phyloP scores from a whole-genome alignment of 1,140 invertebrate species.

The Lordiphosa clarofinis region DNA sequence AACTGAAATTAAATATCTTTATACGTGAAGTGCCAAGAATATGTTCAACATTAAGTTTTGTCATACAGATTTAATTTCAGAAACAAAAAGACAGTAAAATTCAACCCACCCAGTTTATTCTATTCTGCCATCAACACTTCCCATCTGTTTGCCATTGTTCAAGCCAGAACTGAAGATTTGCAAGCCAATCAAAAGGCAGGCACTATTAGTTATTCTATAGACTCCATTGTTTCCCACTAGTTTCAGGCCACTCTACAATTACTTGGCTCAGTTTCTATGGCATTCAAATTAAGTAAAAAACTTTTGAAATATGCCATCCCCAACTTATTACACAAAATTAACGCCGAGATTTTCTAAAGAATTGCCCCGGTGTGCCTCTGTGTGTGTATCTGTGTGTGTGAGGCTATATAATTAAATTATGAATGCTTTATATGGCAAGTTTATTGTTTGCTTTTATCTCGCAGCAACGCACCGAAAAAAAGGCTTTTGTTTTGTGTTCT shows the following conservation, averaged over 20 bases:
- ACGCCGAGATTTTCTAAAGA: constrained; percentile 63
- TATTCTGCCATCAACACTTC: no score
- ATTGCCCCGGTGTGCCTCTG: constrained; percentile 29
- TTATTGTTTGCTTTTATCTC: constrained; percentile 66
- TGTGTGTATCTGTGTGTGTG: constrained; percentile 25
- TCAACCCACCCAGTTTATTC: no score
- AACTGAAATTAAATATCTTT: no score
- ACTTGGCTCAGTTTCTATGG: constrained; percentile 12
- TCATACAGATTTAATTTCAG: no score
- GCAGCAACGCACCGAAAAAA: constrained; percentile 36
- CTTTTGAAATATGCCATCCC: constrained; percentile 29
- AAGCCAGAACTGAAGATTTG: no score
- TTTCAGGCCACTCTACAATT: constrained; percentile 7
- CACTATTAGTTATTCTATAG: constrained; percentile 5
- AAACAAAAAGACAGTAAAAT: no score
- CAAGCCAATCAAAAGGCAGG: constrained; percentile 27
- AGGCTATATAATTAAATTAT: constrained; percentile 74
- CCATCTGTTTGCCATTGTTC: no score
- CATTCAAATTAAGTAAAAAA: constrained; percentile 11
- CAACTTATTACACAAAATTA: constrained; percentile 68
- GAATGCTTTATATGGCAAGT: constrained; percentile 72
- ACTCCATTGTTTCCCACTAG: constrained; percentile 7
- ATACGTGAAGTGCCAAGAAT: no score
- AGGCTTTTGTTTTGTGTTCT: constrained; percentile 60
- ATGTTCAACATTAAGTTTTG: no score